Evolutionary conservation across 1,140 invertebrate species (phyloP), one percentile per base, ranked within the genome.

Genomic region (Trypoxylus dichotomus): DNA sequence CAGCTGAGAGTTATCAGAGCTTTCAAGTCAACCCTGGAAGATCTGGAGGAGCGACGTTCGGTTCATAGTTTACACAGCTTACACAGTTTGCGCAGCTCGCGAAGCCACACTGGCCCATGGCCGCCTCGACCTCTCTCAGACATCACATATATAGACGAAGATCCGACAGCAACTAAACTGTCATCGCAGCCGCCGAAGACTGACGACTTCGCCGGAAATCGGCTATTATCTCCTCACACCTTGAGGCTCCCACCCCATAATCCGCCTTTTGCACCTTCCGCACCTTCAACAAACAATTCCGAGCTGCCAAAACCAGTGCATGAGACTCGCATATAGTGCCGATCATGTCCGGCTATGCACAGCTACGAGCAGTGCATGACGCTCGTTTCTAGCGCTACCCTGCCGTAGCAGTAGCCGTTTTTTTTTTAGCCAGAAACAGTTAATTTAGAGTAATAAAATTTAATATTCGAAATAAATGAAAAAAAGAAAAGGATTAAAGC

Each of bases 1-100:
- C 96, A 99, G 98, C 94, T 99, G 91, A 96, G 98, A 90, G 98
- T 99, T 90, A 98, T 99, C 90, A 95, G 97, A 91, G 98, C 98
- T 87, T 99, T 99, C 96, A 98, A 97, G 91, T 98, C 97, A 86
- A 98, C 95, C 86, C 91, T 99, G 91, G 98, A 99, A 93, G 98
- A 99, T 90, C 91, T 99, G 90, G 98, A 99, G 91, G 98, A 99
- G 90, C 94, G 96, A 86, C 94, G 96, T 88, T 97, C 97, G 89
- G 93, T 98, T 88, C 96, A 98, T 94, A 97, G 96, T 93, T 94
- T 96, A 90, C 95, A 96, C 91, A 96, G 95, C 89, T 94, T 97
- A 89, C 96, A 96, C 90, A 96, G 94, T 91, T 93, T 96, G 85
- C 93, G 95, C 90, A 95, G 92, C 88, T 95, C 92, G 86, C 91